A percentile compares a stretch with the other conserved stretches of the same genome.
Evolutionary conservation across 2,113 vertebrate genomes (phyloP).

Genomic region (Proterorhinus semilunaris): DNA sequence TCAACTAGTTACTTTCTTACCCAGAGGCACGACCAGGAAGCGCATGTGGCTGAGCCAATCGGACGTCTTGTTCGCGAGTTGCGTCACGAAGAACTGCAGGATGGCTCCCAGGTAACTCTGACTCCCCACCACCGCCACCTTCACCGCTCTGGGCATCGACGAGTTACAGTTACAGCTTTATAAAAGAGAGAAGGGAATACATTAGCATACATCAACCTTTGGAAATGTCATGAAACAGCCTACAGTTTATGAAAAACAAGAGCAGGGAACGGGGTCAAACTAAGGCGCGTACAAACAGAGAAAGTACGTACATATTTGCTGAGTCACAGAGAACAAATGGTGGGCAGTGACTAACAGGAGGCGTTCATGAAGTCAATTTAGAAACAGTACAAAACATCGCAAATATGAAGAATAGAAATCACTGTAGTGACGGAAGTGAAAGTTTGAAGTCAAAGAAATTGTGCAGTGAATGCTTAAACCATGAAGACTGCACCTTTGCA

Average conservation of each 20-base stretch:
- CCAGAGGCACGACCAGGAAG: slow-evolving; percentile 87
- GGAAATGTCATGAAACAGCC: neutral
- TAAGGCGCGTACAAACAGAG: neutral
- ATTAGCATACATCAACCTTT: slow-evolving; percentile 4
- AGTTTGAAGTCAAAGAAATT: neutral
- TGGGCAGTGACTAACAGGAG: neutral
- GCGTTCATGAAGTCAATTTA: neutral
- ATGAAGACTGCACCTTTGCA: too few species aligned
- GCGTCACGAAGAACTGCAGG: slow-evolving; percentile 88
- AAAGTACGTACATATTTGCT: neutral
- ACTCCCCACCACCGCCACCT: slow-evolving; percentile 84
- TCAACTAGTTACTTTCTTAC: slow-evolving; percentile 59
- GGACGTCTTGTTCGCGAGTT: slow-evolving; percentile 87
- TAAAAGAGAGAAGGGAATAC: slow-evolving; percentile 3
- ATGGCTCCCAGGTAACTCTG: slow-evolving; percentile 87
- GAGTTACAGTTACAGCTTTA: slow-evolving; percentile 90
- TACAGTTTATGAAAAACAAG: neutral
- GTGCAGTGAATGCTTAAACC: too few species aligned
- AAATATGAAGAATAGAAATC: neutral
- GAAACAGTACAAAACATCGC: neutral
- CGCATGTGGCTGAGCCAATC: slow-evolving; percentile 90
- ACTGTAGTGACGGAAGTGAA: too few species aligned
- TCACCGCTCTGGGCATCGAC: slow-evolving; percentile 85
- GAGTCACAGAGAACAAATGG: slow-evolving; percentile 24
- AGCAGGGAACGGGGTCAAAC: slow-evolving; percentile 4